Conservation (phyloP, 1,140 invertebrate genomes). For the Metaphire vulgaris region DNA sequence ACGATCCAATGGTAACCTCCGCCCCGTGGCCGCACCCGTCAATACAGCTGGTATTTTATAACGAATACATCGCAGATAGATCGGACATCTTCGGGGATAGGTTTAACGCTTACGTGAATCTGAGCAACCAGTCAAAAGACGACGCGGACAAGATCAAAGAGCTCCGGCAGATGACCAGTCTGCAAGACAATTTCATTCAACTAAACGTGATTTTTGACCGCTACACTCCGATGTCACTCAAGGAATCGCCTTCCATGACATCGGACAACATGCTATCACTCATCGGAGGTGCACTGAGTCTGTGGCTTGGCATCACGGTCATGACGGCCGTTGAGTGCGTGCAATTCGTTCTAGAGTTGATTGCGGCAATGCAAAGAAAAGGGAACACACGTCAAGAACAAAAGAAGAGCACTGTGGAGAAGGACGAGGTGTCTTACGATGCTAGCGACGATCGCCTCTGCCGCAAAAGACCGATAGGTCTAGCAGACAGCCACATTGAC, state of each 20-base stretch:
- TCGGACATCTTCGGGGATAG: neutral
- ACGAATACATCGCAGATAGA: neutral
- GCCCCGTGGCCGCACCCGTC: slow-evolving; percentile 2
- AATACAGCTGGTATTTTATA: neutral
- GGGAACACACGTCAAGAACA: neutral
- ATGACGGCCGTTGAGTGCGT: slow-evolving; percentile 1
- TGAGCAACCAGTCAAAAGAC: neutral
- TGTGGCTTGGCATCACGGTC: slow-evolving; percentile 12
- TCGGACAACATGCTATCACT: slow-evolving; percentile 4
- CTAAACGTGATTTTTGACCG: slow-evolving; percentile 6
- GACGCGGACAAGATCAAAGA: neutral
- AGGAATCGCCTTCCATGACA: neutral
- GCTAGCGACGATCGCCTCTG: too few species aligned
- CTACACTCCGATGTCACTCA: neutral
- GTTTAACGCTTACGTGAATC: neutral
- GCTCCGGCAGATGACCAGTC: neutral
- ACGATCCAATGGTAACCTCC: neutral
- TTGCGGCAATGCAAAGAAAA: neutral
- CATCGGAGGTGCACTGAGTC: slow-evolving; percentile 11
- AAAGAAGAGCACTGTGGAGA: too few species aligned
- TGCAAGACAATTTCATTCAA: neutral
- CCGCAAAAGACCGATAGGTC: too few species aligned
- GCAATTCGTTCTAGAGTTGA: neutral
- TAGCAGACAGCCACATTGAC: too few species aligned
- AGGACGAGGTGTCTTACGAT: too few species aligned